Conservation (phyloP, 2,113 vertebrate species). For the Calidris pugnax region DNA sequence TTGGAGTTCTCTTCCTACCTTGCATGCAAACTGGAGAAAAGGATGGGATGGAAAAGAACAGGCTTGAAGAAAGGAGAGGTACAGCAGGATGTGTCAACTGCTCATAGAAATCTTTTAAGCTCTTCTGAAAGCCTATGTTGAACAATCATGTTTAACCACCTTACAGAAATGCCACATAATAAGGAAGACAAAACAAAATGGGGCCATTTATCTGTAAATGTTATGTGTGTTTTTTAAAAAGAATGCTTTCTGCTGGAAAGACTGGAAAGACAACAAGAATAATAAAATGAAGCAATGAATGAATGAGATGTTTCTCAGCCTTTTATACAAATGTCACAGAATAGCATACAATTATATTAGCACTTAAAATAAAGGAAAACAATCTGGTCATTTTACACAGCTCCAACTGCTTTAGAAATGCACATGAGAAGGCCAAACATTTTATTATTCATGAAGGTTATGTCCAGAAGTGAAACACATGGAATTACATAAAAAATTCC, state of each 20-base stretch:
- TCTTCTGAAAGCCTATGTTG: neutral
- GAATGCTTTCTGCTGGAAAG: neutral
- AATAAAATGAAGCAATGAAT: constrained; percentile 8
- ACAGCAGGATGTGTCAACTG: neutral
- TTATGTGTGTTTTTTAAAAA: neutral
- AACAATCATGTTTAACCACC: neutral
- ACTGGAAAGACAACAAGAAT: neutral
- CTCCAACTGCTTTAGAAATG: constrained; percentile 10
- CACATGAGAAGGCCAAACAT: neutral
- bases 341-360: neutral
- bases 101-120: neutral
- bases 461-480: neutral
- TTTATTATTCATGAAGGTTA: constrained; percentile 16
- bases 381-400: neutral
- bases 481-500: neutral
- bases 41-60: neutral
- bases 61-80: neutral
- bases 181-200: neutral
- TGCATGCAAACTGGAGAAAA: constrained; percentile 37
- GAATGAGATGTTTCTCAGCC: neutral
- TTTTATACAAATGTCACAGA: constrained; percentile 5
- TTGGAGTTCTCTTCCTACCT: constrained; percentile 22
- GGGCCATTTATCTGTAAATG: neutral
- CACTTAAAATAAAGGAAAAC: constrained; percentile 28
- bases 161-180: neutral